Evolutionary conservation across 1,140 invertebrate genomes (phyloP).

Genomic region (Temnothorax longispinosus): DNA sequence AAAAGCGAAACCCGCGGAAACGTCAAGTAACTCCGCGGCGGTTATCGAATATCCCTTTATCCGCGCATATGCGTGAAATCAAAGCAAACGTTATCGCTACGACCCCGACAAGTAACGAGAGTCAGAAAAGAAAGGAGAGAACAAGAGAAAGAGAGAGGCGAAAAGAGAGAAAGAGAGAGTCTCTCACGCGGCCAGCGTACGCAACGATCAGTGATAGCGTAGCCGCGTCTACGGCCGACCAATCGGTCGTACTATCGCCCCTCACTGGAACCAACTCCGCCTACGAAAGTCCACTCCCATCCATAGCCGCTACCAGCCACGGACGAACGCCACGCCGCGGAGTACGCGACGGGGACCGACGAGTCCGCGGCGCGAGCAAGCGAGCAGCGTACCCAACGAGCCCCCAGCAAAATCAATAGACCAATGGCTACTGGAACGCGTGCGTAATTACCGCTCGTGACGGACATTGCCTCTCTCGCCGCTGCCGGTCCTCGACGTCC

Average conservation of each 20-base stretch:
- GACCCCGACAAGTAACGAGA: background rate
- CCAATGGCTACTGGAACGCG: slow-evolving; percentile 80
- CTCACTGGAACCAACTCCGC: slow-evolving; percentile 56
- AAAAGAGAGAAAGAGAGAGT: slow-evolving; percentile 10
- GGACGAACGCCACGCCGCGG: background rate
- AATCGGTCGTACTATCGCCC: slow-evolving; percentile 19
- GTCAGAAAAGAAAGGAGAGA: background rate
- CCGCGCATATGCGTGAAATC: slow-evolving; percentile 43
- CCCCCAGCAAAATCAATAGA: slow-evolving; percentile 82
- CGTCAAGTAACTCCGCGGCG: slow-evolving; percentile 4
- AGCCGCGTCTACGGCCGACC: slow-evolving; percentile 17
- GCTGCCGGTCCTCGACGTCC: slow-evolving; percentile 21
- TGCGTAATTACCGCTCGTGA: slow-evolving; percentile 75
- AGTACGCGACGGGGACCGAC: background rate
- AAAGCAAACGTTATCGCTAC: slow-evolving; percentile 28
- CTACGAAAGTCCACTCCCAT: slow-evolving; percentile 53
- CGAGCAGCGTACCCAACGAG: slow-evolving; percentile 19
- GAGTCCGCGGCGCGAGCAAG: slow-evolving; percentile 45
- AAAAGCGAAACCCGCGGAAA: background rate
- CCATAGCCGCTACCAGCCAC: background rate
- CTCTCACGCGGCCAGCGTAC: background rate
- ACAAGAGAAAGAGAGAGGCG: background rate
- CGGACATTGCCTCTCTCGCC: slow-evolving; percentile 71
- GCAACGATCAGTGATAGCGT: slow-evolving; percentile 38
- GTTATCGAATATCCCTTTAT: slow-evolving; percentile 15